Conservation (phyloP, 1,140 invertebrate species). For the Drosophila busckii region DNA sequence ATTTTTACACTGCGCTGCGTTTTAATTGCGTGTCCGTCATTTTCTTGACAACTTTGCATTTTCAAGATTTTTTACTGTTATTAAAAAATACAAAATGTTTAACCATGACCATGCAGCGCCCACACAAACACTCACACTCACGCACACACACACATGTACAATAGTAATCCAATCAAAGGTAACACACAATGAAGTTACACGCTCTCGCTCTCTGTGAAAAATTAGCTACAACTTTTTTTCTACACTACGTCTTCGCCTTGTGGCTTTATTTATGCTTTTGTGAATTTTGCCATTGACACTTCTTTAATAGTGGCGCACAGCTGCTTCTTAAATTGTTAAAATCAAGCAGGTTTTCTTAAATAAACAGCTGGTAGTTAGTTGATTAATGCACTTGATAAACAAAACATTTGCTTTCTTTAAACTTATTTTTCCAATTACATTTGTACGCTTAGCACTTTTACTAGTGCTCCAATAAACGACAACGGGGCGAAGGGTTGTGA, state of each 20-base stretch:
- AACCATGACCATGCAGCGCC: conserved; percentile 57
- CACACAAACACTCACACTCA: conserved; percentile 22
- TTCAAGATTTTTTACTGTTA: conserved; percentile 57
- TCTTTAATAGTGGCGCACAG: conserved; percentile 34
- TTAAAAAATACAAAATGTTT: conserved; percentile 47
- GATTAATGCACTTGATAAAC: conserved; percentile 1
- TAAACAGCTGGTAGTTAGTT: conserved; percentile 2
- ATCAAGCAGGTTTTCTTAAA: conserved; percentile 9
- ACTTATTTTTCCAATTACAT: conserved; percentile 39
- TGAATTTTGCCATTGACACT: conserved; percentile 33
- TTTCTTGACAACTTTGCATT: conserved; percentile 58
- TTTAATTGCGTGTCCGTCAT: conserved; percentile 45
- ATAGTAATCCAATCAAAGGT: neutral
- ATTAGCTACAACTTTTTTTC: conserved; percentile 49
- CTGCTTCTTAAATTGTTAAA: conserved; percentile 31
- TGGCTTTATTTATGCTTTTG: conserved; percentile 55
- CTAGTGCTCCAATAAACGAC: neutral
- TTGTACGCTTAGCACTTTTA: conserved; percentile 3
- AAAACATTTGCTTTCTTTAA: conserved; percentile 35
- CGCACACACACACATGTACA: neutral
- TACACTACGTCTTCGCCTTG: conserved; percentile 38
- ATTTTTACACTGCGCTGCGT: conserved; percentile 44
- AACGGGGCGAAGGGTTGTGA: conserved; percentile 6
- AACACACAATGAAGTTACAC: conserved; percentile 49
- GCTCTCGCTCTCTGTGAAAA: conserved; percentile 50